Conservation (phyloP, 2,113 vertebrate genomes). For the Terrapene triunguis region DNA sequence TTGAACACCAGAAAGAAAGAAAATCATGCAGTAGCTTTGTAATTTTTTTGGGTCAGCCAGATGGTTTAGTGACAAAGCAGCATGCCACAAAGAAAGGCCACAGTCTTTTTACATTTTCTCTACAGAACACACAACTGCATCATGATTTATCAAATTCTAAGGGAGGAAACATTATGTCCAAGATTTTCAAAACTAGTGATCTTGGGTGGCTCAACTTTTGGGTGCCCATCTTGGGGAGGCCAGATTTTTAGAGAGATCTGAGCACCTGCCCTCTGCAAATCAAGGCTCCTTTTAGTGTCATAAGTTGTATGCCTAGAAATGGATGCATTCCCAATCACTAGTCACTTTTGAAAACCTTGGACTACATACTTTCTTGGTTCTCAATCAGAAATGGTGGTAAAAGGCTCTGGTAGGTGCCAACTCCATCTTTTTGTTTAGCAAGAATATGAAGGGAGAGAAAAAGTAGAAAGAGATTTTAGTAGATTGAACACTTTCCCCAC, state of each 20-base stretch:
- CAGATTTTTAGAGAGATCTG: background rate
- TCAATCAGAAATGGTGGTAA: background rate
- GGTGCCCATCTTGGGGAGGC: accelerated
- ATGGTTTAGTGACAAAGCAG: background rate
- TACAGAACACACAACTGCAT: background rate
- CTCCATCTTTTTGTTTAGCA: background rate
- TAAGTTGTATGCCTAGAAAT: background rate
- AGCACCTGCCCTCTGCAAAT: background rate
- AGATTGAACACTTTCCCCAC: background rate
- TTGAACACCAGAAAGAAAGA: background rate
- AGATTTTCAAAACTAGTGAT: background rate
- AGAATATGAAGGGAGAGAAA: too few species aligned
- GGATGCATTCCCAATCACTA: background rate
- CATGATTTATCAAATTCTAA: background rate
- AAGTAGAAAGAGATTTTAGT: background rate
- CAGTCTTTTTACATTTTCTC: background rate
- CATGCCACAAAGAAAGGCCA: background rate
- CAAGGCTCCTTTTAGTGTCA: background rate
- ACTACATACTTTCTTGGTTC: background rate
- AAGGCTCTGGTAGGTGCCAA: background rate
- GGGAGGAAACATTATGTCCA: background rate
- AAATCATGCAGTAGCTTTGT: background rate
- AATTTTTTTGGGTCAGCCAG: background rate
- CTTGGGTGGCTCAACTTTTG: background rate
- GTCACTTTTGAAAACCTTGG: background rate